Evolutionary conservation across 2,888 invertebrate genomes (phyloP), one percentile per base, ranked within the genome.

Genomic region (Ochropacha duplaris): DNA sequence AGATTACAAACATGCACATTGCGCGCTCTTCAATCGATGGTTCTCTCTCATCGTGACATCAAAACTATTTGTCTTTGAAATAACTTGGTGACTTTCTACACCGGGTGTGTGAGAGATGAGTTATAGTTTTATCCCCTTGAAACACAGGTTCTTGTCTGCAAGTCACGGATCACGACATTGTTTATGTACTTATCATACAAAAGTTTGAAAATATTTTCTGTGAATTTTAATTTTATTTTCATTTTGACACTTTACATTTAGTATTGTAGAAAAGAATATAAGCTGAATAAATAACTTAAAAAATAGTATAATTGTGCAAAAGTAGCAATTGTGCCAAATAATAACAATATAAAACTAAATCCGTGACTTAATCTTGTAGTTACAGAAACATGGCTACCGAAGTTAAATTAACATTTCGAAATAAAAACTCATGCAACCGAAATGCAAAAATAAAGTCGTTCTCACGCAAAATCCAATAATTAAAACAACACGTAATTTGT

Each of bases 21-120:
- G 83, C 71, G 71, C 68, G 68, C 83, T 76, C 85, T 87, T 82
- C 85, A 86, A 84, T 86, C 83, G 82, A 86, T 82, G 77, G 81
- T 76, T 70, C 78, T 74, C 81, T 77, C 81, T 80, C 74, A 67
- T 75, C 71, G 81, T 81, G 84, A 86, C 86, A 85, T 86, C 81
- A 83, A 78, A 86, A 85, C 86, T 91, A 87, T 92, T 90, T 90
- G 90, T 89, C 84, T 90, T 89, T 72, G 75, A 83, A 89, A 89
- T 88, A 86, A 82, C 87, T 87, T 80, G 78, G 81, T 78, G 84
- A 83, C 84, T 87, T 86, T 87, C 84, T 86, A 83, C 64, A 61
- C 65, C 60, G 76, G 76, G 65, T 59, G 56, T 76, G 65, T 74
- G 68, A 68, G 71, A 77, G 76, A 83, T 84, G 81, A 87, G 76